Conservation (phyloP, 2,888 invertebrate species). For the Polyommatus iphigenia region DNA sequence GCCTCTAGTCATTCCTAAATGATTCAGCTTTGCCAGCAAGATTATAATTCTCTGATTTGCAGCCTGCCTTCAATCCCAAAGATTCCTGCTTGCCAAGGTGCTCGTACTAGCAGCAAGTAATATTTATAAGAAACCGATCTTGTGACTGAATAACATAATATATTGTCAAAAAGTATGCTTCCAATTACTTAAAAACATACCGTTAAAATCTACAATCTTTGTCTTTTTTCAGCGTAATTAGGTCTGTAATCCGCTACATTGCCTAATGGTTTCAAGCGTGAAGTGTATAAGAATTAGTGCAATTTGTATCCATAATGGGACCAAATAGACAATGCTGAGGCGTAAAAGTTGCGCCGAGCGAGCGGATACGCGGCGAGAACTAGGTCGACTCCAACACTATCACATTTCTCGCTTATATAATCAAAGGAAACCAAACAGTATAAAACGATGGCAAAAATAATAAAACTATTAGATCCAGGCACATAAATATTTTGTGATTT, state of each 20-base stretch:
- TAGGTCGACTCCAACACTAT: slow-evolving; percentile 12
- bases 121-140: neutral
- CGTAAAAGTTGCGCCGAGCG: neutral
- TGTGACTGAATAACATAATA: neutral
- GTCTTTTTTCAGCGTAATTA: neutral
- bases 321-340: neutral
- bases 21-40: too few species aligned
- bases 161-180: neutral
- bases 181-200: neutral
- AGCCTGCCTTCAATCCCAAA: too few species aligned
- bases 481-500: slow-evolving; percentile 11
- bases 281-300: neutral
- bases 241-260: neutral
- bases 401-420: slow-evolving; percentile 14
- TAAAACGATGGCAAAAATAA: slow-evolving; percentile 2
- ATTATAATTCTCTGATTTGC: too few species aligned
- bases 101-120: too few species aligned
- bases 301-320: slow-evolving; percentile 11
- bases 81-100: too few species aligned
- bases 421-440: neutral
- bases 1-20: too few species aligned
- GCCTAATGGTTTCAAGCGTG: neutral
- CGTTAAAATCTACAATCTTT: neutral
- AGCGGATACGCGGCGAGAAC: slow-evolving; percentile 17
- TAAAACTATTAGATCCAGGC: slow-evolving; percentile 2